A percentile compares a stretch with the other conserved stretches of the same genome.
phyloP scores from a whole-genome alignment of 2,113 vertebrate species.

The Podarcis cretensis region DNA sequence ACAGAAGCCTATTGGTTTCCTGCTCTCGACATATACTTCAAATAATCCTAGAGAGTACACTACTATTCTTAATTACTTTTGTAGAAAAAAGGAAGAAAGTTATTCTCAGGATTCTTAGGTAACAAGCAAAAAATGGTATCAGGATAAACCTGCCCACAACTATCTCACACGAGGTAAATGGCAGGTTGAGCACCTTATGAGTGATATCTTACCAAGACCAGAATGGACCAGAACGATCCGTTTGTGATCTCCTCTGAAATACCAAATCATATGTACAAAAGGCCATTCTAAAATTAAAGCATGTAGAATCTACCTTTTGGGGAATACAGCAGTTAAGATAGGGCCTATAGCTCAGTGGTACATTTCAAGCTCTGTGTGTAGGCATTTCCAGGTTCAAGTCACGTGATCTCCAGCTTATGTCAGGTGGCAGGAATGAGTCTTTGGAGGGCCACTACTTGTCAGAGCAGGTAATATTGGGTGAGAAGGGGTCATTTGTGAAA shows the following conservation, averaged over 20 bases:
- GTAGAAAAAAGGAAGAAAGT: not conserved
- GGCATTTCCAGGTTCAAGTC: not conserved
- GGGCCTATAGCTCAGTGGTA: not conserved
- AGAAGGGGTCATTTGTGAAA: not conserved
- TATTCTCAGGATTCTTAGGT: not conserved
- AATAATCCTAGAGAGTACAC: not conserved
- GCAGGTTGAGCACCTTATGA: not conserved
- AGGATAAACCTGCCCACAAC: not conserved
- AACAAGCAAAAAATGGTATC: not conserved
- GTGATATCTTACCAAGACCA: not conserved
- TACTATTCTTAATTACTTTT: not conserved
- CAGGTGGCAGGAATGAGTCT: not conserved
- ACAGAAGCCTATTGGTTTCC: slow-evolving; percentile 1
- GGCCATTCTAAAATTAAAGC: not conserved
- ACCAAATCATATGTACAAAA: not conserved
- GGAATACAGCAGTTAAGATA: not conserved
- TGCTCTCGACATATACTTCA: not conserved
- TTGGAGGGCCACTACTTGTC: not conserved
- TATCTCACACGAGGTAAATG: not conserved
- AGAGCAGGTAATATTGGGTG: not conserved
- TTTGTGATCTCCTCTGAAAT: not conserved
- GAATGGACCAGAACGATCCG: not conserved
- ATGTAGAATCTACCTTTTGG: not conserved
- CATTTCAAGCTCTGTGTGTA: not conserved
- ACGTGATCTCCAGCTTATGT: not conserved